Percentiles rank a stretch among this genome's conserved stretches.
Evolutionary conservation across 2,888 invertebrate genomes (phyloP).

Genomic region (Eristalinus aeneus): DNA sequence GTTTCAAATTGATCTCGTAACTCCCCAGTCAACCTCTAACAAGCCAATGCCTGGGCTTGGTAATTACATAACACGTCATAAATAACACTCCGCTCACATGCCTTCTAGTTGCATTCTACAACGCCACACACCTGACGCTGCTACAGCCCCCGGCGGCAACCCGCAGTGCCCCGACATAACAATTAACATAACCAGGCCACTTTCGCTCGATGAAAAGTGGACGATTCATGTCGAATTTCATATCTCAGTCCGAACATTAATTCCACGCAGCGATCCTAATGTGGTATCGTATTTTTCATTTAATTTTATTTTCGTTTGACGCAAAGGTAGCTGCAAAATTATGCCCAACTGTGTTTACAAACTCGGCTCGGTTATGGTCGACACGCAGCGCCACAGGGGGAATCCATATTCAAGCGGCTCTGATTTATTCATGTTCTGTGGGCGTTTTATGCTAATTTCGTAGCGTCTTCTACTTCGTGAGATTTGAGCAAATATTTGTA

Average conservation of each 20-base stretch:
- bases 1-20: background rate
- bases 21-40: background rate
- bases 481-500: background rate
- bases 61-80: background rate
- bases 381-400: background rate
- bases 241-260: background rate
- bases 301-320: background rate
- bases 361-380: background rate
- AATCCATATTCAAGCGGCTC: conserved; percentile 10
- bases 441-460: conserved; percentile 35
- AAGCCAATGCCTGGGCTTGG: background rate
- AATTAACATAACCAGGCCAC: conserved; percentile 11
- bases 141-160: background rate
- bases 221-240: background rate
- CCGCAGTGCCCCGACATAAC: background rate
- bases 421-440: conserved; percentile 23
- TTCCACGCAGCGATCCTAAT: background rate
- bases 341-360: background rate
- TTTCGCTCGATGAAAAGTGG: background rate
- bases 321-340: background rate
- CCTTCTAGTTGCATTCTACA: background rate
- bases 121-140: background rate
- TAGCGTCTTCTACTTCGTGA: background rate
- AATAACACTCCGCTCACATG: background rate
- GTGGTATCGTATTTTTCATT: background rate